Conservation (phyloP, 2,797 vertebrate species). For the Taenioides sp. region DNA sequence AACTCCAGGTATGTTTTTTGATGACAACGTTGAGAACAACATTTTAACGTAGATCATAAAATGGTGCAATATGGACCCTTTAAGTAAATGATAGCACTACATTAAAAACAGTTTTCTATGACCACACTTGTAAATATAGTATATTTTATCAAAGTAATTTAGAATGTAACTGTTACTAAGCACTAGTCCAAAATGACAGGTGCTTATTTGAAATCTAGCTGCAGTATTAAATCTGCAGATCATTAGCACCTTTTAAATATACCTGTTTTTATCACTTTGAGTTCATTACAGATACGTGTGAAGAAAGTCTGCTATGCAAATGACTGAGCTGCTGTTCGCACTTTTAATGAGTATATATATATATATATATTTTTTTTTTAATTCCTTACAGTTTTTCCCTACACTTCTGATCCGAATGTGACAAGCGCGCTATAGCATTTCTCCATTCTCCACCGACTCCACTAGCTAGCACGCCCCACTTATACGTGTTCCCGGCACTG, state of each 20-base stretch:
- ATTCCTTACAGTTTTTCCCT: slow-evolving; percentile 36
- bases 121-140: neutral
- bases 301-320: slow-evolving; percentile 67
- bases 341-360: slow-evolving; percentile 73
- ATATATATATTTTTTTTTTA: too few relatives aligned
- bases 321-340: slow-evolving; percentile 69
- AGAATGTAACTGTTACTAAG: neutral
- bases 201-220: slow-evolving; percentile 58
- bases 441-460: slow-evolving; percentile 28
- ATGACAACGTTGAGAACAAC: too few relatives aligned
- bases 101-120: neutral
- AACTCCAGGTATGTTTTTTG: too few relatives aligned
- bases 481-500: slow-evolving; percentile 23
- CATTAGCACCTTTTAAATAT: slow-evolving; percentile 78
- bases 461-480: slow-evolving; percentile 3
- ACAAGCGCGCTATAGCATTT: slow-evolving; percentile 36
- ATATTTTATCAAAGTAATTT: neutral
- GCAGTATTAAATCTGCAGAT: slow-evolving; percentile 57
- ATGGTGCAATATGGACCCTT: too few relatives aligned
- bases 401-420: slow-evolving; percentile 56
- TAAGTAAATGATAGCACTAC: neutral
- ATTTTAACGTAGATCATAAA: too few relatives aligned
- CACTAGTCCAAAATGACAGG: slow-evolving; percentile 29
- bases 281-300: slow-evolving; percentile 69
- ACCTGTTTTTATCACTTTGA: slow-evolving; percentile 65